Conservation (phyloP, 37 sponge, comb jelly and placozoan species). For the Haliclona indistincta region DNA sequence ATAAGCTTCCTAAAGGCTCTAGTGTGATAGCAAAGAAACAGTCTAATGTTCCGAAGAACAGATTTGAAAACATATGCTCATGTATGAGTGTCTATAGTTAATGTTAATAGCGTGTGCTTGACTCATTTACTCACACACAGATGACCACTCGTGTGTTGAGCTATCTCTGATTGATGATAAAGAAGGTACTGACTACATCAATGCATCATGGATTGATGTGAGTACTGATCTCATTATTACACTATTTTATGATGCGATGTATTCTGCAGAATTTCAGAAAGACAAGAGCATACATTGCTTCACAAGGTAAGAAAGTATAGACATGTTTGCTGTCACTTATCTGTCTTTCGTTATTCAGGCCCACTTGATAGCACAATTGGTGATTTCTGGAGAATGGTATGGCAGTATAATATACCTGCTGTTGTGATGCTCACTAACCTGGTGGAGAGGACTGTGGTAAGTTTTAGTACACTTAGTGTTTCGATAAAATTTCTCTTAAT, state of each 20-base stretch:
- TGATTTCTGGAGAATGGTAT: constrained; percentile 71
- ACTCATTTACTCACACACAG: constrained; percentile 1
- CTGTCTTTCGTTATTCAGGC: constrained; percentile 17
- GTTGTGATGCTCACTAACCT: constrained; percentile 72
- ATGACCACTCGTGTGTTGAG: constrained; percentile 46
- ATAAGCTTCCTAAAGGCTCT: constrained; percentile 25
- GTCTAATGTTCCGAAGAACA: constrained; percentile 49
- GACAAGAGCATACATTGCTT: constrained; percentile 59
- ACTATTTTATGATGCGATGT: neutral
- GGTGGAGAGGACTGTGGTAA: constrained; percentile 59
- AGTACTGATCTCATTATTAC: neutral
- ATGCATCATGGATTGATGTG: constrained; percentile 64
- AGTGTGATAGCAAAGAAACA: constrained; percentile 23
- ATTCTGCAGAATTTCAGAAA: constrained; percentile 33
- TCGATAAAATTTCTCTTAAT: too few species aligned
- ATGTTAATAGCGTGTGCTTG: too few species aligned
- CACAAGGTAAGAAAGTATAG: constrained; percentile 23
- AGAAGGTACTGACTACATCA: constrained; percentile 50
- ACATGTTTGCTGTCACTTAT: neutral
- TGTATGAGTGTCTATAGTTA: too few species aligned
- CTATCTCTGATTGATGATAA: constrained; percentile 5
- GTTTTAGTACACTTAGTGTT: too few species aligned
- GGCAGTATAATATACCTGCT: constrained; percentile 46
- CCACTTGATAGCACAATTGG: constrained; percentile 47
- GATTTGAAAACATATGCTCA: constrained; percentile 69